phyloP scores from a whole-genome alignment of 2,888 invertebrate species.

The Meiosimyza decipiens region DNA sequence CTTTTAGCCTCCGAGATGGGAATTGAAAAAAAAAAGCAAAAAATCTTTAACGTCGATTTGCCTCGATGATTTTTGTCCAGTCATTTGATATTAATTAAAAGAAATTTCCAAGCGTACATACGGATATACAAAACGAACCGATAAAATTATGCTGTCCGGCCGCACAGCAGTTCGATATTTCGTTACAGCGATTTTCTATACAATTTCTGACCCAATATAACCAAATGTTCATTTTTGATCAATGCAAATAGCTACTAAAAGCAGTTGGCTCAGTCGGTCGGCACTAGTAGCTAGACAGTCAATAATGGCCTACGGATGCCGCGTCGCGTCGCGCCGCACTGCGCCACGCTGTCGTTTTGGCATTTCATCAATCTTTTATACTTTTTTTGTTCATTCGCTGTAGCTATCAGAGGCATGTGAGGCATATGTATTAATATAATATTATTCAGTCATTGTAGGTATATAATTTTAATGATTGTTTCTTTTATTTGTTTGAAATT shows the following conservation, averaged over 20 bases:
- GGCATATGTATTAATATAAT: background rate
- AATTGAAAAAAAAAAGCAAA: background rate
- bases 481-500: slow-evolving; percentile 39
- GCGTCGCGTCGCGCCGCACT: background rate
- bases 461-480: slow-evolving; percentile 10
- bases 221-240: slow-evolving; percentile 16
- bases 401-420: background rate
- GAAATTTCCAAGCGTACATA: slow-evolving; percentile 21
- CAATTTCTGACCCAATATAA: slow-evolving; percentile 30
- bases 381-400: background rate
- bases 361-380: slow-evolving; percentile 42
- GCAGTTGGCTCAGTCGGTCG: slow-evolving; percentile 3
- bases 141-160: slow-evolving; percentile 3
- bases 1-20: slow-evolving; percentile 35
- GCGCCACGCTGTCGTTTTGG: slow-evolving; percentile 9
- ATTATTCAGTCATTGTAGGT: background rate
- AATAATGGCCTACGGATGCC: background rate
- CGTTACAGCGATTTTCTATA: slow-evolving; percentile 2
- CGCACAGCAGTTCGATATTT: background rate
- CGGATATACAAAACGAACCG: background rate
- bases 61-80: slow-evolving; percentile 34
- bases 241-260: slow-evolving; percentile 33
- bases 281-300: too few relatives aligned
- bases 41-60: slow-evolving; percentile 21
- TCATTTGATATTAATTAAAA: slow-evolving; percentile 38